Evolutionary conservation across 2,797 vertebrate species (phyloP), one percentile per base, ranked within the genome.

Genomic region (Molossus molossus): DNA sequence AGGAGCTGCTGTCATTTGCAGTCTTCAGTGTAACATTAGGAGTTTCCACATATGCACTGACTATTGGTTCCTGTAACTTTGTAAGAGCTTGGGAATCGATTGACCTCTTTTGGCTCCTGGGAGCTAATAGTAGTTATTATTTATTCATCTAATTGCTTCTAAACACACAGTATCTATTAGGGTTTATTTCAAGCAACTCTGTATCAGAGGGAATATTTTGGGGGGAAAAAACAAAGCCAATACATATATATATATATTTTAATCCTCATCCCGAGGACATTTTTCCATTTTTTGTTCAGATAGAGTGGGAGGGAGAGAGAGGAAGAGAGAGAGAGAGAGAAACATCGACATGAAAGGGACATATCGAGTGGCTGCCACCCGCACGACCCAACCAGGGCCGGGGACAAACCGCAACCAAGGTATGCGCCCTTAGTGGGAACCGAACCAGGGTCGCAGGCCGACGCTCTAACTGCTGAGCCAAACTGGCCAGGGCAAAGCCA

Each of bases 151-250:
- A 64, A 70, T 84, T 75, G 60, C 92, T 86, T 92, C 65, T 69
- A 69, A 50, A 93, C 80, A 93, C 48, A 87, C 1, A 73, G 58
- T 60, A 53, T 72, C 82, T 65, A 33, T 57, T 37, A 69, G 14
- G 45, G 72, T 84, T 87, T 87, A 33, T 70, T 91, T 80, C 27
- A 93, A 75, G 62, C 20, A 69, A 91, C 60, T 94, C 11, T 96
- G 33, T 87, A 91, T 73, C n/a, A 57, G 37, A 72, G 67, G n/a
- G 55, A 25, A 13, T 67, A 69, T 53, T 89, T 93, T 86, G 4
- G 0, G 33, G 58, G 53, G 23, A 55, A 45, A 65, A 72, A 45
- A 50, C 53, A 33, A 62, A 33, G 72, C 70, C 29, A 84, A 0
- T 79, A 33, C 3, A 33, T 33, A 33, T 33, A 33, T 33, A 33